Evolutionary conservation across 1,140 invertebrate genomes (phyloP), one percentile per base, ranked within the genome.

Genomic region (Adoxophyes honmai): DNA sequence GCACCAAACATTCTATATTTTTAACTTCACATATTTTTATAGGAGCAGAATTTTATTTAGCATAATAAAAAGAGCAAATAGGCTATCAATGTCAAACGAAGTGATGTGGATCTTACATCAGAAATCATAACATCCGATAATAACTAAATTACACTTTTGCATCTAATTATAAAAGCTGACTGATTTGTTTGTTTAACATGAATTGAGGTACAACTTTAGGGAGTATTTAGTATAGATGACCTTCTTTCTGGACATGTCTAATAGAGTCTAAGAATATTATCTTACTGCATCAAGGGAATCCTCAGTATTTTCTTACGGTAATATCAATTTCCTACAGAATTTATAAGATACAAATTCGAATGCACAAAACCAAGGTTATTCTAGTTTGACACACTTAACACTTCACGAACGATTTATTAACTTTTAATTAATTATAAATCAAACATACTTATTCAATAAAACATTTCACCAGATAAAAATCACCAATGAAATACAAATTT

Each of bases 161-260:
- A 48, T 48, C 42, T 48, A 48, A 48, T 48, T 48, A 28, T 48
- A 48, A 48, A 48, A 13, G 21, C 42, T 48, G 42, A 33, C 42
- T 4, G 42, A 28, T 48, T 48, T 48, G 42, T 48, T 48, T 48
- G 42, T 48, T 21, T 48, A 33, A 48, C 42, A 48, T 33, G 21
- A 48, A 42, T 16, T 18, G 11, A 48, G 9, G 21, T 28, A 33
- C 16, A 21, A 28, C 21, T 28, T n/a, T n/a, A n/a, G n/a, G 21
- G 6, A 28, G 21, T 28, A 28, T 28, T 28, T 6, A 3, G 21
- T 6, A 3, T 6, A 3, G 2, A 28, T 28, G 21, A 28, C 21
- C 21, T 28, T 28, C 21, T 28, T 28, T 28, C 2, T 28, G 21
- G 21, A 28, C 21, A 28, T 28, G 6, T 28, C 6, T 28, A 28